Evolutionary conservation across 2,888 invertebrate species (phyloP).

Genomic region (Amphiduros pacificus): DNA sequence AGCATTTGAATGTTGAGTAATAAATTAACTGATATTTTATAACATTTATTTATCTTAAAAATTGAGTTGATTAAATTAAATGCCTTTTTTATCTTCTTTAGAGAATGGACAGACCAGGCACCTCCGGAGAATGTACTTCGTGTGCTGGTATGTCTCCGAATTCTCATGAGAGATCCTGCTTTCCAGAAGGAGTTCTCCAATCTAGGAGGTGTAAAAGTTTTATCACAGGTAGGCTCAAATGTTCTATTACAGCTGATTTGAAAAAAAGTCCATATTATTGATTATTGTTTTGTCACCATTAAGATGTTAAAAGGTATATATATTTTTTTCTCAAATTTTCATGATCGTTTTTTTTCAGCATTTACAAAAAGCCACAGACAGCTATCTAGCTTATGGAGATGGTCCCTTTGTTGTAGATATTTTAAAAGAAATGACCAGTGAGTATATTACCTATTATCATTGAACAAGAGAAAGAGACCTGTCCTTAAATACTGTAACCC

Average conservation of each 20-base stretch:
- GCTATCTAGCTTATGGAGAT: slow-evolving; percentile 49
- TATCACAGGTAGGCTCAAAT: slow-evolving; percentile 42
- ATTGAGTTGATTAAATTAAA: background rate
- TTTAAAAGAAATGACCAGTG: slow-evolving; percentile 58
- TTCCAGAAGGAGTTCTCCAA: slow-evolving; percentile 51
- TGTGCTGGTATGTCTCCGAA: slow-evolving; percentile 50
- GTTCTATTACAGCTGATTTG: background rate
- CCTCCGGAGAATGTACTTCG: slow-evolving; percentile 50
- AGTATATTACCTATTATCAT: too few species aligned
- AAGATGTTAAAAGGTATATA: background rate
- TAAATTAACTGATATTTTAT: background rate
- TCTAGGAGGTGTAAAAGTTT: slow-evolving; percentile 42
- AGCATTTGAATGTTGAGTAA: background rate
- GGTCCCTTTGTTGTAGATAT: slow-evolving; percentile 50
- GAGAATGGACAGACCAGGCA: slow-evolving; percentile 50
- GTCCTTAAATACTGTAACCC: background rate
- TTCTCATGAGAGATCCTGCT: slow-evolving; percentile 48
- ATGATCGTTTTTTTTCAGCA: slow-evolving; percentile 32
- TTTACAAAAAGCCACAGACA: slow-evolving; percentile 48
- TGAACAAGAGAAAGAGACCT: background rate
- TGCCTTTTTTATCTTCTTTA: slow-evolving; percentile 27
- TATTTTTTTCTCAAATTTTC: slow-evolving; percentile 15
- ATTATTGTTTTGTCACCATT: background rate
- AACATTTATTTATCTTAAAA: background rate
- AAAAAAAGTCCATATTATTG: background rate